Base-by-base conservation (phyloP, 1,140 invertebrate genomes). In the Chironomus striatipennis region DNA sequence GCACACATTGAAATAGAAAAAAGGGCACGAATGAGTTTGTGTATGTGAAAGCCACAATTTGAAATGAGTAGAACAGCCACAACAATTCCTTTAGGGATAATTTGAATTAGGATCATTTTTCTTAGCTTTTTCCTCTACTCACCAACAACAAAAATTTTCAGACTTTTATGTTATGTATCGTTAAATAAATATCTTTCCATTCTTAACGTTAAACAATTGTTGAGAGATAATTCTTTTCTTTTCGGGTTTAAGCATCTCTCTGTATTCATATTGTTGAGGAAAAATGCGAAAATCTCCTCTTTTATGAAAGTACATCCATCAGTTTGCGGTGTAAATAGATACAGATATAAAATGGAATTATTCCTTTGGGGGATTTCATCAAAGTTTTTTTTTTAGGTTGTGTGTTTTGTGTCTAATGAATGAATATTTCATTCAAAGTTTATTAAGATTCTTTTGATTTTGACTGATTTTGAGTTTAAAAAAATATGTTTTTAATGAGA, bases 51-150 rank as follows among this genome's bases (percentile, higher is more conserved):
- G 47, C 47, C 47, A 57, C 47, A 57, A 57, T 57, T 57, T 57
- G 47, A 57, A 57, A 57, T 57, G 47, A 57, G 47, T 57, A 57
- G 12, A 57, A 57, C 47, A 57, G 47, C 47, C 47, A 57, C 47
- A 57, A 57, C 47, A 57, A 57, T 57, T 57, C 47, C 47, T 57
- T 12, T 12, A 57, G 47, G 47, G 47, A 57, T 57, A 57, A 57
- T 57, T 57, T 57, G 47, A 57, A 57, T 57, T 57, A 57, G 47
- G 47, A 57, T 57, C 47, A 57, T 57, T 57, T 57, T 57, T 57
- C 47, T 57, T 57, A 57, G 47, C 47, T 57, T 57, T n/a, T 57
- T 5, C 12, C 9, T 57, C 47, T 5, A 34, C 24, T 57, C 47
- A n/a, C 47, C 9, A 15, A 57, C 12, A 12, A 47, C 43, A 47